phyloP scores from a whole-genome alignment of 2,888 invertebrate species.

The Schizaphis graminum region DNA sequence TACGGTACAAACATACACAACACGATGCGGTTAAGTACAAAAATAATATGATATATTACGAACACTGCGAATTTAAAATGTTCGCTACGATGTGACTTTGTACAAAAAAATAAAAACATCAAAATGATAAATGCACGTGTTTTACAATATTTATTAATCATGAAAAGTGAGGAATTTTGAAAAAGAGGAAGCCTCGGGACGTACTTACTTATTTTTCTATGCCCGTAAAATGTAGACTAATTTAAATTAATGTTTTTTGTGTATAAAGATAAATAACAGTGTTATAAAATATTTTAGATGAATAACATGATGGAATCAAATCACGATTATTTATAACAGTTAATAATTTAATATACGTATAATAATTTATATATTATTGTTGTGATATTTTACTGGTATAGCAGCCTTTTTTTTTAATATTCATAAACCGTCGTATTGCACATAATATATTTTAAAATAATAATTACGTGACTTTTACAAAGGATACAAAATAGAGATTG shows the following conservation, averaged over 20 bases:
- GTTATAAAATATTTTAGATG: background rate
- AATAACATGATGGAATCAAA: background rate
- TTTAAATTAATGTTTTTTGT: background rate
- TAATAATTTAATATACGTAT: background rate
- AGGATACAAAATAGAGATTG: background rate
- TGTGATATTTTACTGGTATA: too few relatives aligned
- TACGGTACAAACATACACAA: background rate
- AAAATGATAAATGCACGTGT: background rate
- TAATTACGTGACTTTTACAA: background rate
- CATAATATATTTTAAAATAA: conserved; percentile 19
- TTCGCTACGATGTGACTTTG: background rate
- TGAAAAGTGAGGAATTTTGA: background rate
- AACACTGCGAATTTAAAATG: background rate
- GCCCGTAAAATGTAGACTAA: background rate
- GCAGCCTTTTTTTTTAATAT: conserved; percentile 20
- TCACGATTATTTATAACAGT: conserved; percentile 15
- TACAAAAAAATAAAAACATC: background rate
- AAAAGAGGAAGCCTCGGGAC: background rate
- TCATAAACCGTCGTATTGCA: background rate
- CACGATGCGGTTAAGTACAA: background rate
- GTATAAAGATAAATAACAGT: background rate
- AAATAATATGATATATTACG: background rate
- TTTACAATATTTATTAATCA: background rate
- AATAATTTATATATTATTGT: background rate
- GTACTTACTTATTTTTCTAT: background rate